phyloP scores from a whole-genome alignment of 2,797 vertebrate species.

The Pangasius mekongensis region DNA sequence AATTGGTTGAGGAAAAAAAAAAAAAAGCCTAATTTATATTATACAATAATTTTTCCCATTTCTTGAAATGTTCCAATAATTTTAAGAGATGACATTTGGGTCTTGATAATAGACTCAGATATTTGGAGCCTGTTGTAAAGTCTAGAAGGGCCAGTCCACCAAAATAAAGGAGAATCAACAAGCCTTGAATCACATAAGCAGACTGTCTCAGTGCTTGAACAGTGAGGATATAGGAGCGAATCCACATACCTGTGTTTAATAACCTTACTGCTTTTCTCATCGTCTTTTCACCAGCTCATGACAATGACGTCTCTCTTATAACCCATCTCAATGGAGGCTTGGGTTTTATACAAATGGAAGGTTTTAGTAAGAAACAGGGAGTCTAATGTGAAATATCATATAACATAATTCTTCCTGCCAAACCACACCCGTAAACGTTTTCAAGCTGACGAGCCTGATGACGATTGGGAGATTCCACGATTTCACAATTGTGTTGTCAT shows the following conservation, averaged over 20 bases:
- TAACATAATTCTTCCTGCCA: conserved; percentile 11
- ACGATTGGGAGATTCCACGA: not conserved
- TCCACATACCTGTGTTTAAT: not conserved
- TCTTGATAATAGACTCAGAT: not conserved
- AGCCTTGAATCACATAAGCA: not conserved
- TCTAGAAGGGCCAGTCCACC: not conserved
- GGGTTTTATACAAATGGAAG: conserved; percentile 21
- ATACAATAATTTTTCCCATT: not conserved
- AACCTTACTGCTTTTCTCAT: conserved; percentile 9
- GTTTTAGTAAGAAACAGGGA: not conserved
- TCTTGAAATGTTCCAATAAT: not conserved
- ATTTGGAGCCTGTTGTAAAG: not conserved
- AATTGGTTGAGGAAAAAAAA: not conserved
- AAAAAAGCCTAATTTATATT: not conserved
- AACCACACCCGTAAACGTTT: not conserved
- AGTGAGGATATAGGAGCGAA: conserved; percentile 1
- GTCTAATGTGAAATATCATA: not conserved
- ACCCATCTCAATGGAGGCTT: conserved; percentile 2
- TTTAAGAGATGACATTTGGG: not conserved
- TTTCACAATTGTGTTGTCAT: not conserved
- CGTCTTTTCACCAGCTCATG: conserved; percentile 13
- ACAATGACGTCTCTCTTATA: conserved; percentile 27
- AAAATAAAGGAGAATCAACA: not conserved
- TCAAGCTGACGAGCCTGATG: not conserved
- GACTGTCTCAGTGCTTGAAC: not conserved